Evolutionary conservation across 35 echinoderm and acorn worm genomes (phyloP), one percentile per base, ranked within the genome.

Genomic region (Patiria miniata): DNA sequence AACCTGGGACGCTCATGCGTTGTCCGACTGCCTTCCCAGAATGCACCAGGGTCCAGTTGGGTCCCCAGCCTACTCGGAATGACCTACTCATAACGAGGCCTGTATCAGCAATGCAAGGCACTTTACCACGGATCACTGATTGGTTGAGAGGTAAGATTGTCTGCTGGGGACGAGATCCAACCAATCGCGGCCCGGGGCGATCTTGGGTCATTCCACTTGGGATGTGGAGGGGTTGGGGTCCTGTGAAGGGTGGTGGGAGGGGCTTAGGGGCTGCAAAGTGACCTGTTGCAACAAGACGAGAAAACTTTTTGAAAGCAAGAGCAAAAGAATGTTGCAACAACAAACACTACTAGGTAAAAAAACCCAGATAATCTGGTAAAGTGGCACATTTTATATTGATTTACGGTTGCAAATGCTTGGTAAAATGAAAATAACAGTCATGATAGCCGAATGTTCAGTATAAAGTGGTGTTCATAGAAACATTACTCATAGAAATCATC

Each of bases 11-110:
- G 37, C 29, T 78, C 40, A 57, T 40, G 30, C 79, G 81, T 68
- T 90, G 83, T 19, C 91, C 91, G 2, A 97, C 37, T 18, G 92
- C 85, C 37, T 91, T 91, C 21, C 95, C 95, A 84, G 88, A 88
- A 82, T 97, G 95, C n/a, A 84, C 89, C 51, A 97, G 73, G n/a
- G 83, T 97, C 91, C 91, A 97, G 86, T 93, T 89, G 23, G 91
- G 85, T 34, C 91, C 91, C 88, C 91, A 97, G 37, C 91, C 92
- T 19, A 93, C 91, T 23, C 95, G 77, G 55, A 93, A 93, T 36
- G 95, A 89, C 56, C 91, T 89, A 14, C 91, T 89, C 89, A 91
- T 94, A 52, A 97, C 81, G 0, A 93, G 61, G 16, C 84, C 88
- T 26, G 89, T 57, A 87, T 97, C 95, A 39, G 95, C 85, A 21